Evolutionary conservation across 2,797 vertebrate species (phyloP), one percentile per base, ranked within the genome.

Genomic region (Megalops cyprinoides): DNA sequence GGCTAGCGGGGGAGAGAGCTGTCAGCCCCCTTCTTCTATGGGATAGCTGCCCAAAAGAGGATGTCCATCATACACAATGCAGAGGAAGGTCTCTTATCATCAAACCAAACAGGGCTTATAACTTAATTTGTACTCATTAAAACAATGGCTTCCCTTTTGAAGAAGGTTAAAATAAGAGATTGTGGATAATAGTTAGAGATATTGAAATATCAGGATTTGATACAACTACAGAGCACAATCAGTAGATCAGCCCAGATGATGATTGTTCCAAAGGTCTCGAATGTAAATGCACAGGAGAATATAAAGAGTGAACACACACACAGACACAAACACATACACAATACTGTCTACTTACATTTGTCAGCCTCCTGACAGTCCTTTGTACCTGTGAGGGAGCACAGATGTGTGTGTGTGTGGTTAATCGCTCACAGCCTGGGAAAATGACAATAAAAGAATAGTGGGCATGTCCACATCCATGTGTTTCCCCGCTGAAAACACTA

Each of bases 311-410:
- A n/a, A 62, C 76, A 62, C 53, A 60, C 37, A 60, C 55, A 60
- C 7, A 34, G 39, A 44, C 60, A 78, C 42, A 82, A 8, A 83
- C 53, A 77, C 46, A 6, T 12, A 48, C 23, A 37, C 0, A 34
- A 37, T 10, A 44, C 42, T 1, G 48, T 0, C 44, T 34, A 87
- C 96, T 95, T 93, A 99, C 98, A 92, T 94, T 94, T 91, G 93
- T 94, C 20, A 93, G 90, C 84, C 93, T 91, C 85, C 93, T 89
- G 81, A 65, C 93, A 53, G 95, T 90, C 99, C 97, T 89, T 97
- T 96, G 18, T 89, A 92, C 89, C 97, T 99, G 82, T 79, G 91
- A 90, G 71, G 31, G 65, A 85, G 82, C 4, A 25, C 14, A 18
- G 23, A 9, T 9, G 14, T 42, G 65, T 60, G 15, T 73, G 71